phyloP scores from a whole-genome alignment of 2,797 vertebrate species.

The Centropyge bicolor region DNA sequence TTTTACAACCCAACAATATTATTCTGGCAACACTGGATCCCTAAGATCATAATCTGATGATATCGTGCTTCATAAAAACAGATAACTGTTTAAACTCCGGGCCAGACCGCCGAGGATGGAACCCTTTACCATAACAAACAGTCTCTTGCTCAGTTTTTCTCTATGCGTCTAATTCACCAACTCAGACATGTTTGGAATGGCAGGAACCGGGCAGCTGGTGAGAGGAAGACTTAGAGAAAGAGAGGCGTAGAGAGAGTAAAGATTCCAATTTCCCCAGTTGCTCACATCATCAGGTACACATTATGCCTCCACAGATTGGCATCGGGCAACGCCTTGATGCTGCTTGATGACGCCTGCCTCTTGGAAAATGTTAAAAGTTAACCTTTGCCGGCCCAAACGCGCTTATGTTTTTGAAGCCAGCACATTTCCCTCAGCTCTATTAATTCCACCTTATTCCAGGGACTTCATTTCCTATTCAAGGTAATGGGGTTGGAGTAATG shows the following conservation, averaged over 20 bases:
- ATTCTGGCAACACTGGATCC: slow-evolving; percentile 34
- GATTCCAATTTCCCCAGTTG: slow-evolving; percentile 84
- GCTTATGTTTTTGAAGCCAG: slow-evolving; percentile 69
- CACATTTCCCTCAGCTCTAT: slow-evolving; percentile 65
- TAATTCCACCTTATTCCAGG: slow-evolving; percentile 69
- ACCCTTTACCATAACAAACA: slow-evolving; percentile 39
- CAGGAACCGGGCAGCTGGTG: slow-evolving; percentile 59
- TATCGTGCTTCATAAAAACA: slow-evolving; percentile 62
- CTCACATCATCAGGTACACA: slow-evolving; percentile 81
- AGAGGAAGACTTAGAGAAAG: slow-evolving; percentile 54
- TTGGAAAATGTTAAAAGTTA: slow-evolving; percentile 79
- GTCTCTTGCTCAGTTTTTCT: slow-evolving; percentile 48
- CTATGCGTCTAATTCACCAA: slow-evolving; percentile 80
- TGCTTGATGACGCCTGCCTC: slow-evolving; percentile 16
- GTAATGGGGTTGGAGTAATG: slow-evolving; percentile 76
- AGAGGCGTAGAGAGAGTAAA: slow-evolving; percentile 72
- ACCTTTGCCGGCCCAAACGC: slow-evolving; percentile 70
- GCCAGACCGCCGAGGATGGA: slow-evolving; percentile 38
- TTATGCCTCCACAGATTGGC: slow-evolving; percentile 74
- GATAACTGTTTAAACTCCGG: slow-evolving; percentile 49
- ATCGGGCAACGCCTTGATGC: slow-evolving; percentile 66
- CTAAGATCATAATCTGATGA: slow-evolving; percentile 57
- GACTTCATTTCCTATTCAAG: slow-evolving; percentile 81
- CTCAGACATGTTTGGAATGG: slow-evolving; percentile 64
- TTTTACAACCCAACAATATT: slow-evolving; percentile 28